phyloP scores from a whole-genome alignment of 2,113 vertebrate species.

The Myiozetetes cayanensis region DNA sequence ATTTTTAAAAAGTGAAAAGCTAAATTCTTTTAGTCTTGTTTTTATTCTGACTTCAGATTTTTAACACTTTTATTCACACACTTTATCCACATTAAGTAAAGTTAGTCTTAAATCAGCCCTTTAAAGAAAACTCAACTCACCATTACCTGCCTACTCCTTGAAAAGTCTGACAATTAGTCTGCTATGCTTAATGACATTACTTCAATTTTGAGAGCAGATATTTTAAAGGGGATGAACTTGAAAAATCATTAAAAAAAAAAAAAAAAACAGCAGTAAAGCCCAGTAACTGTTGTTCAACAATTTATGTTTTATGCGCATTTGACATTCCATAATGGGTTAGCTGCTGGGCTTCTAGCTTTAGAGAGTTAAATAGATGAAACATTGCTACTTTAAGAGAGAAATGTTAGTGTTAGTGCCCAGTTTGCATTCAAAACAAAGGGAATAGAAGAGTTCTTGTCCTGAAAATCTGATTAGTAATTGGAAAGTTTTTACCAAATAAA shows the following conservation, averaged over 20 bases:
- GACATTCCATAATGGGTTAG: not conserved
- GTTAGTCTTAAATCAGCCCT: not conserved
- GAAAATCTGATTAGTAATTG: not conserved
- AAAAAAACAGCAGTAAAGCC: not conserved
- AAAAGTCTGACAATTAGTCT: not conserved
- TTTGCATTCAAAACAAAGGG: not conserved
- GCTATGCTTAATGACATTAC: not conserved
- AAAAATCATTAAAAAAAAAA: not conserved
- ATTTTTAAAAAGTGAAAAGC: not conserved
- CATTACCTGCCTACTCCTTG: not conserved
- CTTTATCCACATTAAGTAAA: not conserved
- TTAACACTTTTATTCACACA: not conserved
- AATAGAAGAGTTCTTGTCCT: not conserved
- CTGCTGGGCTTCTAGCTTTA: not conserved
- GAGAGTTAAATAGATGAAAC: not conserved
- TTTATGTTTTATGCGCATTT: not conserved
- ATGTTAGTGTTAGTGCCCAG: not conserved
- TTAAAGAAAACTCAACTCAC: not conserved
- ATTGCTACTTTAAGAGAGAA: not conserved
- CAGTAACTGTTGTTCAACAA: conserved; percentile 4
- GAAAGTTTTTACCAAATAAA: not conserved
- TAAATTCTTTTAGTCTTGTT: not conserved
- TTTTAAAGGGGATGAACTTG: not conserved
- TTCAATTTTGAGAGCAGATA: not conserved
- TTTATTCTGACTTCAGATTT: not conserved